Evolutionary conservation across 2,113 vertebrate species (phyloP).

Genomic region (Mus musculus): GRCm39 chr11:14832001-14832500

Average conservation of each 20-base stretch:
- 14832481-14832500: rapidly evolving
- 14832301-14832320: background rate
- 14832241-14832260: background rate
- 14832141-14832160: constrained; percentile 25
- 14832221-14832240: background rate
- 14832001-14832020: too few species aligned
- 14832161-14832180: background rate
- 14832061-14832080: background rate
- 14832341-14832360: background rate
- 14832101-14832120: background rate
- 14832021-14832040: background rate
- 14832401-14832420: background rate
- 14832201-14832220: constrained; percentile 9
- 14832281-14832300: background rate
- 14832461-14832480: too few species aligned
- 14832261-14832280: background rate
- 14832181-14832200: constrained; percentile 12
- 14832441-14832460: too few species aligned
- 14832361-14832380: background rate
- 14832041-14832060: background rate
- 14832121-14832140: background rate
- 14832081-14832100: background rate
- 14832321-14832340: background rate
- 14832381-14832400: background rate
- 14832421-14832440: background rate